Evolutionary conservation across 2,797 vertebrate species (phyloP).

Genomic region (Pseudopleuronectes americanus): DNA sequence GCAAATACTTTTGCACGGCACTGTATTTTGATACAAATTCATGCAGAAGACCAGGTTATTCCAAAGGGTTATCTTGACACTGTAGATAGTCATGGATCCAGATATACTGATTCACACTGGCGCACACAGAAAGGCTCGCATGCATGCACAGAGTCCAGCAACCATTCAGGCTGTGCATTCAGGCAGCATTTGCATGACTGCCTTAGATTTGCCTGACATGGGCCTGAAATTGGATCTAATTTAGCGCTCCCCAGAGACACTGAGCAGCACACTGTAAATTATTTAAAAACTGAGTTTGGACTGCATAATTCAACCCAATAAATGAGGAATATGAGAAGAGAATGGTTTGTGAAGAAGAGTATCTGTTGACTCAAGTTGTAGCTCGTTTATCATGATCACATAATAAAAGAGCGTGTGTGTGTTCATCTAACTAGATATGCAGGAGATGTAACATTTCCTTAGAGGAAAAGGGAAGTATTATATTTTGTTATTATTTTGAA

Average conservation of each 20-base stretch:
- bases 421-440: conserved; percentile 36
- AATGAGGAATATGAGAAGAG: conserved; percentile 66
- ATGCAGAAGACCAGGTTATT: background rate
- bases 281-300: conserved; percentile 60
- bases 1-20: too few species aligned
- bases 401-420: conserved; percentile 33
- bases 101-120: conserved; percentile 3
- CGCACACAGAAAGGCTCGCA: background rate
- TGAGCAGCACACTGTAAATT: conserved; percentile 66
- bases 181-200: conserved; percentile 69
- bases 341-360: conserved; percentile 60
- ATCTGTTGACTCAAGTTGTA: conserved; percentile 54
- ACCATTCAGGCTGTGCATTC: conserved; percentile 35
- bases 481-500: conserved; percentile 42
- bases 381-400: conserved; percentile 58
- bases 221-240: conserved; percentile 78
- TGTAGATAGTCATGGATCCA: background rate
- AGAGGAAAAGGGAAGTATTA: conserved; percentile 24
- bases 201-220: conserved; percentile 72
- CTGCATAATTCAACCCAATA: conserved; percentile 74
- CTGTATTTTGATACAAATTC: background rate
- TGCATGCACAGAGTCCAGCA: conserved; percentile 17
- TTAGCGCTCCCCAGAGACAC: conserved; percentile 62
- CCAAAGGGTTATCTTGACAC: background rate
- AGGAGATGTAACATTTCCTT: conserved; percentile 36